A percentile compares a stretch with the other conserved stretches of the same genome.
Evolutionary conservation across 2,888 invertebrate genomes (phyloP).

Genomic region (Ichneumon xanthorius): DNA sequence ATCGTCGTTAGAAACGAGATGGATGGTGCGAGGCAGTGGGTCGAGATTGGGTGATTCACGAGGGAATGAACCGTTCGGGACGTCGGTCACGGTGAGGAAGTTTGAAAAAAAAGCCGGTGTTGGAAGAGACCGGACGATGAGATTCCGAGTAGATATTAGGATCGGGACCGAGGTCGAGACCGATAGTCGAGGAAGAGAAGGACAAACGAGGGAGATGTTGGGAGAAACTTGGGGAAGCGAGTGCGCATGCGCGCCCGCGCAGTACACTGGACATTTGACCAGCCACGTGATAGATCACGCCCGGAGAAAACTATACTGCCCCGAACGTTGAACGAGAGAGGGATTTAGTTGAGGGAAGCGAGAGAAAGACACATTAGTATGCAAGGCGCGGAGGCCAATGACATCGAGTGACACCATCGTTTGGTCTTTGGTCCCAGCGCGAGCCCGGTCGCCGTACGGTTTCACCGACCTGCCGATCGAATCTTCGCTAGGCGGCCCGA

Average conservation of each 20-base stretch:
- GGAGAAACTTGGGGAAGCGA: background rate
- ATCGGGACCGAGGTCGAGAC: conserved; percentile 9
- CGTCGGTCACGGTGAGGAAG: conserved; percentile 5
- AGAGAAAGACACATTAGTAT: conserved; percentile 74
- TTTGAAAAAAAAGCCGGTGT: background rate
- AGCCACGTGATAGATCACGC: conserved; percentile 48
- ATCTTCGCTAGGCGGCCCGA: conserved; percentile 44
- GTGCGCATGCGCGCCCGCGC: background rate
- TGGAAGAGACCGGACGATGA: conserved; percentile 7
- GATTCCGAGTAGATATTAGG: conserved; percentile 20
- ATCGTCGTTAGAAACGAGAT: background rate
- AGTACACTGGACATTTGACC: conserved; percentile 44
- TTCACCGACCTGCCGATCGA: conserved; percentile 49
- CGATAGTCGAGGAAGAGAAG: background rate
- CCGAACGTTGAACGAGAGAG: conserved; percentile 5
- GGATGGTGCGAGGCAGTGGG: conserved; percentile 13
- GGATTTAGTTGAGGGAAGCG: conserved; percentile 47
- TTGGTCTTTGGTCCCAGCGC: conserved; percentile 60
- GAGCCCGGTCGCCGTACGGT: conserved; percentile 20
- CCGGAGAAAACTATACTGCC: conserved; percentile 17
- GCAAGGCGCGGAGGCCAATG: conserved; percentile 79
- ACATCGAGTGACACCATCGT: conserved; percentile 79
- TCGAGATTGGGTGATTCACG: conserved; percentile 20
- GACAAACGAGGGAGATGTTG: background rate
- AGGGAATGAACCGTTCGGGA: background rate